phyloP scores from a whole-genome alignment of 2,113 vertebrate genomes.

The Pseudorasbora parva region DNA sequence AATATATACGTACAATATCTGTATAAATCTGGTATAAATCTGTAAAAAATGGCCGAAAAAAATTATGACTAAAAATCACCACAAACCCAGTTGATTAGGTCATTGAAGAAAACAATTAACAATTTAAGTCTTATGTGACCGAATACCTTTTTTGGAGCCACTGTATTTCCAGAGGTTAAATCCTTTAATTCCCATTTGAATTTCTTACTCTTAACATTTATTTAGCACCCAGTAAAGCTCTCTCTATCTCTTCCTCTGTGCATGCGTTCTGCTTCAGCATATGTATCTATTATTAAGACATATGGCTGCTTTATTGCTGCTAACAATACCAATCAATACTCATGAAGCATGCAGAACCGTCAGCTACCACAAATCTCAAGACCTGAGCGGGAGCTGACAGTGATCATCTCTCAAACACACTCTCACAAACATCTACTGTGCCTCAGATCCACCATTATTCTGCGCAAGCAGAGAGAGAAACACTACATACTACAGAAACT shows the following conservation, averaged over 20 bases:
- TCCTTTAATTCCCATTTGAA: not conserved
- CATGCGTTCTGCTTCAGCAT: slow-evolving; percentile 77
- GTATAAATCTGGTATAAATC: too few relatives aligned
- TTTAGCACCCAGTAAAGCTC: not conserved
- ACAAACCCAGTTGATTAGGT: too few relatives aligned
- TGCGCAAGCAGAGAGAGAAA: not conserved
- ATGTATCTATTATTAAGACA: slow-evolving; percentile 80
- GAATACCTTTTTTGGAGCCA: not conserved
- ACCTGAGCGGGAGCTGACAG: slow-evolving; percentile 74
- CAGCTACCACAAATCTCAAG: slow-evolving; percentile 81
- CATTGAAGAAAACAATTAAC: not conserved
- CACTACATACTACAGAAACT: not conserved
- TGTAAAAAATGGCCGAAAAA: not conserved
- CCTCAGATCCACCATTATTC: not conserved
- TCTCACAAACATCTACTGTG: slow-evolving; percentile 45
- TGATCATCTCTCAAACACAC: slow-evolving; percentile 68
- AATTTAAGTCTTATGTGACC: not conserved
- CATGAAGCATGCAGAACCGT: slow-evolving; percentile 78
- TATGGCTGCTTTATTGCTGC: slow-evolving; percentile 80
- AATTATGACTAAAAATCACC: not conserved
- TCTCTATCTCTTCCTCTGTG: slow-evolving; percentile 55
- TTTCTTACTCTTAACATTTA: not conserved
- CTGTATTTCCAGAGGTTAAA: not conserved
- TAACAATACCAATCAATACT: slow-evolving; percentile 86
- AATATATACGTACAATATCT: too few relatives aligned